Evolutionary conservation across 2,797 vertebrate species (phyloP), one percentile per base, ranked within the genome.

Genomic region (Microctenopoma lineatum): DNA sequence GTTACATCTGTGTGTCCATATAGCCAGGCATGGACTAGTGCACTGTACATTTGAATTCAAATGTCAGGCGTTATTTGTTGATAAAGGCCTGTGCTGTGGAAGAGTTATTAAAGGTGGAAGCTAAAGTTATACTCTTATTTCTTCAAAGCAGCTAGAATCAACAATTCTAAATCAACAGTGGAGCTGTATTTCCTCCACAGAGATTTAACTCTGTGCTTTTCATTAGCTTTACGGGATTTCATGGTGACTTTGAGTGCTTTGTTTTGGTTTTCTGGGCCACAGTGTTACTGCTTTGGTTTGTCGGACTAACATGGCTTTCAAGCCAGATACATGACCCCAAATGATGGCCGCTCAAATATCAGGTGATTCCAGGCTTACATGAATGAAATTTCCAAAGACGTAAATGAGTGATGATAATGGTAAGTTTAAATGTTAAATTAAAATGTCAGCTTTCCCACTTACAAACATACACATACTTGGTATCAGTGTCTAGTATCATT

Each of bases 1-100:
- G 42, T 55, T 65, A 72, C 73, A 72, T 47, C 71, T 15, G 36
- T 67, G 64, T 69, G 48, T 73, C 65, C 60, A 27, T 75, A 66
- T 25, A 71, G 50, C 11, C 53, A 39, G 45, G 51, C 59, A 44
- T 46, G 51, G 45, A 68, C 46, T 45, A 44, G 51, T 38, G 4
- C 61, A 59, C 39, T 61, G 59, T 48, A 56, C 47, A 58, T 57
- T 55, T 71, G 53, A 34, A 81, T 83, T 81, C 59, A 79, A 74
- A 83, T 83, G 80, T 81, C 75, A 83, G 64, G 32, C 44, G 44
- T 32, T 63, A 70, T 71, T 76, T 79, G 66, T 59, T 56, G 58
- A 52, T 62, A 15, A 80, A 80, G 60, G 38, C 21, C 10, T 18
- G 57, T 44, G 61, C 48, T 12, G 57, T 29, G 54, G 41, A 70